Evolutionary conservation across 1,140 invertebrate species (phyloP).

Genomic region (Solenopsis fugax): DNA sequence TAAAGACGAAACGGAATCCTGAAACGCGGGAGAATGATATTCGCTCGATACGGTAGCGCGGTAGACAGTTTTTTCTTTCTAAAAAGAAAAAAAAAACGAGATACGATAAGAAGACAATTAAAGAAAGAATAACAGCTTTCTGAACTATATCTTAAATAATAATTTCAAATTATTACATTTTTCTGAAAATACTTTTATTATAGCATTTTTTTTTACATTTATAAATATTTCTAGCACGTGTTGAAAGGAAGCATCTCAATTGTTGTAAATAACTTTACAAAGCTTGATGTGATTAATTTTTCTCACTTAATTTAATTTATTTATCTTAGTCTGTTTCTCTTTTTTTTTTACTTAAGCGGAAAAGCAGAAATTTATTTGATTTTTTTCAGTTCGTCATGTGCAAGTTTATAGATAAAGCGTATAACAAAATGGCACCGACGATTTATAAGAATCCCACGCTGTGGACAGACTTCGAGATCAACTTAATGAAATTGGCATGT

Average conservation of each 20-base stretch:
- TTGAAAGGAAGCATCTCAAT: not conserved
- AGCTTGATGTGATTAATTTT: not conserved
- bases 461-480: conserved; percentile 43
- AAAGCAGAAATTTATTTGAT: not conserved
- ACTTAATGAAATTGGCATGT: conserved; percentile 58
- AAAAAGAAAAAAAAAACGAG: not conserved
- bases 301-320: not conserved
- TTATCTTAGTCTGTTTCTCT: not conserved
- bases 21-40: conserved; percentile 26
- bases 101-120: not conserved
- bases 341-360: not conserved
- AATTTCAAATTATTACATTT: not conserved
- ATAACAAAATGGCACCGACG: not conserved
- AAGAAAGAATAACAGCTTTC: not conserved
- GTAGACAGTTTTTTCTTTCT: not conserved
- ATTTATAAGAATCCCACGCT: not conserved
- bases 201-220: not conserved
- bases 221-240: not conserved
- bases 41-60: not conserved
- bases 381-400: conserved; percentile 54
- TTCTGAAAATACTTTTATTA: not conserved
- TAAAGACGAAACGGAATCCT: conserved; percentile 26
- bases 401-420: conserved; percentile 40
- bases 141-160: not conserved
- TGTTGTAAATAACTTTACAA: not conserved